These are phyloP conservation scores for Diarsia rubi DNA, from an alignment of 2,888 invertebrate genomes.

Conservation along the genomic window DNA sequence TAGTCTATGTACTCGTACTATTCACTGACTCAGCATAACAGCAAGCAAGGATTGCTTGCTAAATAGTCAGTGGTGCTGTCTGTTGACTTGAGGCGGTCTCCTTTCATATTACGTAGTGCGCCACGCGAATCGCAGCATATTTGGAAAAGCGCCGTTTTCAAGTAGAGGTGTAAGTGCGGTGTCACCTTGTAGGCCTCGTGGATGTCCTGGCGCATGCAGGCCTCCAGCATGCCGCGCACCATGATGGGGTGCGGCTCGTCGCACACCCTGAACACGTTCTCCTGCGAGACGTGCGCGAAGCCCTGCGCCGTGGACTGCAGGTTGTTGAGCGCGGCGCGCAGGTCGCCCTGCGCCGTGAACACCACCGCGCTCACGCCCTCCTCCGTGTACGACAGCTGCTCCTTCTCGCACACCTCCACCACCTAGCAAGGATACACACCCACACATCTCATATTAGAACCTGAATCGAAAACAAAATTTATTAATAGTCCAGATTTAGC, in stretches of 20 bases:
- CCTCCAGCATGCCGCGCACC: slow-evolving; percentile 97
- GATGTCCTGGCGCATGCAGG: slow-evolving; percentile 95
- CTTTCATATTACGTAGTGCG: neutral
- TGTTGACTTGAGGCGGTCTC: too few species aligned
- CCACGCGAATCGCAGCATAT: neutral
- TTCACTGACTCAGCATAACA: too few species aligned
- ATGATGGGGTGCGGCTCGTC: slow-evolving; percentile 99
- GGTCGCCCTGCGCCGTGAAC: slow-evolving; percentile 99
- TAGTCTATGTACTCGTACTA: too few species aligned
- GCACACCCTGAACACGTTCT: slow-evolving; percentile 99
- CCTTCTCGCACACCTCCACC: slow-evolving; percentile 85
- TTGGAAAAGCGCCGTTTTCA: neutral
- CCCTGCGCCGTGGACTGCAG: slow-evolving; percentile 96
- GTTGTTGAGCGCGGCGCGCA: slow-evolving; percentile 99
- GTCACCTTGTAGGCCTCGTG: slow-evolving; percentile 95
- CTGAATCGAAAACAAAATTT: too few species aligned
- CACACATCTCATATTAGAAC: neutral
- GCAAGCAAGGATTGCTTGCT: too few species aligned
- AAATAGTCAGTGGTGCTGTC: too few species aligned
- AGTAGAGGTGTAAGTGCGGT: neutral
- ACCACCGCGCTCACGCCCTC: slow-evolving; percentile 99
- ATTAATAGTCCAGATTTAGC: too few species aligned
- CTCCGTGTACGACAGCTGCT: slow-evolving; percentile 94
- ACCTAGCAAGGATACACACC: slow-evolving; percentile 71
- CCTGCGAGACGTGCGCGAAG: slow-evolving; percentile 97